A percentile compares a stretch with the other conserved stretches of the same genome.
These are phyloP conservation scores for Therioaphis trifolii DNA, from an alignment of 2,888 invertebrate genomes.

Conservation along the genomic window DNA sequence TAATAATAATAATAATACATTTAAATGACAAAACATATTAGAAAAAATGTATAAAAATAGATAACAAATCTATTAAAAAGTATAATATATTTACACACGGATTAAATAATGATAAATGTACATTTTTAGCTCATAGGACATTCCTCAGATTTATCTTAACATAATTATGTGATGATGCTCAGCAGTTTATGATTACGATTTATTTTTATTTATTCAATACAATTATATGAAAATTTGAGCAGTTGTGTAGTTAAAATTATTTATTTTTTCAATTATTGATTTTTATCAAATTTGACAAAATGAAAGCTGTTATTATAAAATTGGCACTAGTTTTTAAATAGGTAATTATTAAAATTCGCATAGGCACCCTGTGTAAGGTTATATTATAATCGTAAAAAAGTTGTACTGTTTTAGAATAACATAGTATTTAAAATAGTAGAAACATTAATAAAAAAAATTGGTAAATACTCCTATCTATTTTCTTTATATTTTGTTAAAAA, in stretches of 20 bases:
- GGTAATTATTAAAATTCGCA: constrained; percentile 46
- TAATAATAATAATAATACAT: too few species aligned
- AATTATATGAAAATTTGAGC: constrained; percentile 33
- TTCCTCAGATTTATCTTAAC: constrained; percentile 27
- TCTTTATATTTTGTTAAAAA: background rate
- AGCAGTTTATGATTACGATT: too few species aligned
- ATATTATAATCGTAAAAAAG: constrained; percentile 13
- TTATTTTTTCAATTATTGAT: background rate
- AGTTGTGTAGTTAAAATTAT: constrained; percentile 18
- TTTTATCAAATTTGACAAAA: background rate
- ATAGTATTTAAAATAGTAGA: too few species aligned
- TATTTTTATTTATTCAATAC: too few species aligned
- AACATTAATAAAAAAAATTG: too few species aligned
- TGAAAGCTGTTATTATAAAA: constrained; percentile 28
- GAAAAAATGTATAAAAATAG: constrained; percentile 59
- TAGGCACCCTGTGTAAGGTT: constrained; percentile 52
- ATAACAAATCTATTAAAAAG: constrained; percentile 58
- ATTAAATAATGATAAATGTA: constrained; percentile 36
- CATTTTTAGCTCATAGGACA: background rate
- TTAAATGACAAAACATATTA: constrained; percentile 57
- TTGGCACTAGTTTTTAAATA: constrained; percentile 51
- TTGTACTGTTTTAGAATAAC: background rate
- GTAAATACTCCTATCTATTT: too few species aligned
- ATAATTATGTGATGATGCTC: constrained; percentile 45
- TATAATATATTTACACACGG: constrained; percentile 54